Base-by-base conservation (phyloP, 1,140 invertebrate genomes). In the Zaprionus ornatus region DNA sequence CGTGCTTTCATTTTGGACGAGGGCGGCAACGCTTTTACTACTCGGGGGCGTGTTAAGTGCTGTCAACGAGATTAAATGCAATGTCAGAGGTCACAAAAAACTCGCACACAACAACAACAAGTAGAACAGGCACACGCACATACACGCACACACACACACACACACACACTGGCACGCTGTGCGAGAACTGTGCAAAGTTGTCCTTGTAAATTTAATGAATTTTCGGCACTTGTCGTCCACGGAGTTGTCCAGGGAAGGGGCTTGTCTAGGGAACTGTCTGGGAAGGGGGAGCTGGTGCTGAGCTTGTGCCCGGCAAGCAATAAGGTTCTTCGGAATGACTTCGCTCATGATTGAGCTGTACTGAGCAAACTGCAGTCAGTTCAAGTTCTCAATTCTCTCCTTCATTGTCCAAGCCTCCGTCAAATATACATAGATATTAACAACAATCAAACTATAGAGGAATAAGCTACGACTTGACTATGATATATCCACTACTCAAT, bases 31-130 rank as follows among this genome's bases (percentile, higher is more conserved):
- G 64, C 75, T 71, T 84, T 77, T 85, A 79, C 77, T 75, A 76
- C 78, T 75, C 55, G 85, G 86, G 85, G 85, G 85, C 86, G 85
- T 90, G 79, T 85, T 90, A 90, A 90, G 86, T 90, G 86, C 79
- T 90, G 85, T 90, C 85, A 90, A 90, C 85, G 85, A 90, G 85
- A 90, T 90, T 90, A 90, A 90, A 90, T 90, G 85, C 85, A 90
- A 90, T 90, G 85, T 85, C 85, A 90, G 85, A 90, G 85, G 85
- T 90, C 73, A 80, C 59, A 74, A 73, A 66, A 70, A 74, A 61
- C 67, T 42, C 71, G 29, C 65, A 59, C 45, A 71, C 42, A 61
- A 45, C 27, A 21, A 37, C 45, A 40, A 52, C 27, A 42, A n/a
- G 40, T 40, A 62, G 25, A 23, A 29, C 27, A 29, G 27, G 71